These are phyloP conservation scores for Coracias cyanogaster DNA, from an alignment of 2,797 vertebrate genomes.

Conservation along the genomic window DNA sequence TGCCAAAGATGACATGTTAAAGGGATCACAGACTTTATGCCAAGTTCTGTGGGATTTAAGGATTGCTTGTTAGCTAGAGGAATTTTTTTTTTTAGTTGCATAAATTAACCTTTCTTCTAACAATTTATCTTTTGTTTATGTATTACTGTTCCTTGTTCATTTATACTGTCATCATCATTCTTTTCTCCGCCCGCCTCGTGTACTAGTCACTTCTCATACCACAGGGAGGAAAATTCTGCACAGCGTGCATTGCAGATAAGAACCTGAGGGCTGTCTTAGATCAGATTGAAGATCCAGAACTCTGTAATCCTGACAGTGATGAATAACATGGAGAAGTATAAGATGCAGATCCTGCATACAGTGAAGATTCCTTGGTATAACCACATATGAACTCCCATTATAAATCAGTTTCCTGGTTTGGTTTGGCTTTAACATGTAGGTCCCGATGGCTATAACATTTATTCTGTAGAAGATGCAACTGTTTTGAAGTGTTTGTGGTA, in stretches of 20 bases:
- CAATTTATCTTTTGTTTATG: conserved; percentile 59
- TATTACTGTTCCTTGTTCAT: conserved; percentile 31
- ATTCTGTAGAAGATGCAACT: background rate
- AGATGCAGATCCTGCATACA: background rate
- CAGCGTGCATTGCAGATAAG: background rate
- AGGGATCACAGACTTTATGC: background rate
- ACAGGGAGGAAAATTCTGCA: background rate
- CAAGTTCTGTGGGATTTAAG: conserved; percentile 18
- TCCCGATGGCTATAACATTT: background rate
- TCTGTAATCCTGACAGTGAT: background rate
- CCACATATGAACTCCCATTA: background rate
- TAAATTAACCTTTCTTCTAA: conserved; percentile 64
- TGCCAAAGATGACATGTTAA: conserved; percentile 31
- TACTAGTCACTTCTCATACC: conserved; percentile 3
- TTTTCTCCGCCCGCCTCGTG: background rate
- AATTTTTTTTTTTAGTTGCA: conserved; percentile 23
- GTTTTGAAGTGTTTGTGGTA: background rate
- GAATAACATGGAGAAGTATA: background rate
- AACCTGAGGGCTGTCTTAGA: background rate
- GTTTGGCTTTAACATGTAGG: background rate
- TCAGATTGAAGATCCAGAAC: conserved; percentile 10
- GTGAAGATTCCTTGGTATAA: background rate
- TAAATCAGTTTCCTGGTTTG: background rate
- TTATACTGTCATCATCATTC: conserved; percentile 2
- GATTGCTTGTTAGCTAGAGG: conserved; percentile 14